These are phyloP conservation scores for Cybosia mesomella DNA, from an alignment of 2,888 invertebrate species.

Conservation along the genomic window DNA sequence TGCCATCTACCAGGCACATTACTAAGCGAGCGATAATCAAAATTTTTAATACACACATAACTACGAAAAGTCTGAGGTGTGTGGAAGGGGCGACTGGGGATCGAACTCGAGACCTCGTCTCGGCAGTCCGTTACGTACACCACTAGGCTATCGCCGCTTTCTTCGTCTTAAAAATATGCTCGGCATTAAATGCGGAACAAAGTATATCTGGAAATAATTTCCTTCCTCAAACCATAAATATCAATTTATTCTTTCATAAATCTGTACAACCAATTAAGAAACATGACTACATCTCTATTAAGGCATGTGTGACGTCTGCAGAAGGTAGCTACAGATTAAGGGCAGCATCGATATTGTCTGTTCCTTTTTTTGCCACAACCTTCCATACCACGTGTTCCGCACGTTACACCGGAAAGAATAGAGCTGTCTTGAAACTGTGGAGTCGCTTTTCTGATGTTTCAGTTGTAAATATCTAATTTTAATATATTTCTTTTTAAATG, in stretches of 20 bases:
- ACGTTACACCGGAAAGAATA: conserved; percentile 70
- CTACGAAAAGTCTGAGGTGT: no score
- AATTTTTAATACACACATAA: no score
- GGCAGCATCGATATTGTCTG: conserved; percentile 58
- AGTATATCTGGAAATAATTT: not conserved
- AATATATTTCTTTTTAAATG: not conserved
- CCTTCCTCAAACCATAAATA: conserved; percentile 1
- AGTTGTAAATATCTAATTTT: not conserved
- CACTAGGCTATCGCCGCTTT: no score
- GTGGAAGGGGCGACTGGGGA: no score
- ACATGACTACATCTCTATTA: conserved; percentile 30
- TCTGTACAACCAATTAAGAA: conserved; percentile 19
- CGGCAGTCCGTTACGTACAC: no score
- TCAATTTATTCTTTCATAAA: conserved; percentile 17
- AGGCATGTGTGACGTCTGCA: conserved; percentile 39
- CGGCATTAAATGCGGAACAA: no score
- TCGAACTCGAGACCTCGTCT: no score
- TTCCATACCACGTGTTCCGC: conserved; percentile 79
- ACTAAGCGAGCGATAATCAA: no score
- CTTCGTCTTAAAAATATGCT: no score
- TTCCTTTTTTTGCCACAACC: conserved; percentile 65
- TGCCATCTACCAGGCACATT: no score
- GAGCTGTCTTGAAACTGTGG: conserved; percentile 42
- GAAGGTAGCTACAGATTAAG: conserved; percentile 50
- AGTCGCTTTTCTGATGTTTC: conserved; percentile 44